Evolutionary conservation across 2,113 vertebrate species (phyloP).

Genomic region (Alligator sinensis): DNA sequence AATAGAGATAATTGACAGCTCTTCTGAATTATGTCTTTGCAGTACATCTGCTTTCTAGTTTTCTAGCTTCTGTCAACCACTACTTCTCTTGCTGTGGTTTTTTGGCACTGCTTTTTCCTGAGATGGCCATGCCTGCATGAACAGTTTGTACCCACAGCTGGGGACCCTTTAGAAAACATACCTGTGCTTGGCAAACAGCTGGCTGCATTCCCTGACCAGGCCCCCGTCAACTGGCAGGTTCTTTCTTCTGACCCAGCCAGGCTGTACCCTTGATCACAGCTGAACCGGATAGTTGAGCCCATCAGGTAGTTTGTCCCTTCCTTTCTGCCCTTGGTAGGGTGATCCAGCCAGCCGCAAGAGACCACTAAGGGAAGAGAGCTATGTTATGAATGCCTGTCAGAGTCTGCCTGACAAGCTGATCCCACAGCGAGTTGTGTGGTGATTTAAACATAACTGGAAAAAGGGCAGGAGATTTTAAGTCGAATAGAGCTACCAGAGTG

Average conservation of each 20-base stretch:
- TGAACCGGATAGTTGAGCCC: constrained; percentile 77
- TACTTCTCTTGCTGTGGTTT: neutral
- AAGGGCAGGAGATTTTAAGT: neutral
- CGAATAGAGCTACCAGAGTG: neutral
- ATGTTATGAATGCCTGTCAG: neutral
- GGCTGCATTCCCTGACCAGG: constrained; percentile 81
- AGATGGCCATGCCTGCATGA: neutral
- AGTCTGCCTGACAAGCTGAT: neutral
- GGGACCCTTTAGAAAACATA: neutral
- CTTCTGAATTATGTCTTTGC: neutral
- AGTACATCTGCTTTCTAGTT: neutral
- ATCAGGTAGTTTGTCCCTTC: constrained; percentile 81
- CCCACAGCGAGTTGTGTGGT: neutral
- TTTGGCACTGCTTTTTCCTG: neutral
- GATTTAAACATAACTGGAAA: neutral
- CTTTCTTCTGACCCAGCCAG: constrained; percentile 77
- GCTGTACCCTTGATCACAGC: constrained; percentile 77
- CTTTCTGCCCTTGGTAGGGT: constrained; percentile 83
- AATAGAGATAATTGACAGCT: neutral
- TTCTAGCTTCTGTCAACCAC: neutral
- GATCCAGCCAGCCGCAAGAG: constrained; percentile 86
- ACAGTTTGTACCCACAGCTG: neutral
- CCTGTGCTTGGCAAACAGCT: constrained; percentile 78
- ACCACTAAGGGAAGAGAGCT: constrained; percentile 74
- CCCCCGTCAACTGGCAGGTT: constrained; percentile 79